phyloP scores from a whole-genome alignment of 2,888 invertebrate genomes.

The Automeris io region DNA sequence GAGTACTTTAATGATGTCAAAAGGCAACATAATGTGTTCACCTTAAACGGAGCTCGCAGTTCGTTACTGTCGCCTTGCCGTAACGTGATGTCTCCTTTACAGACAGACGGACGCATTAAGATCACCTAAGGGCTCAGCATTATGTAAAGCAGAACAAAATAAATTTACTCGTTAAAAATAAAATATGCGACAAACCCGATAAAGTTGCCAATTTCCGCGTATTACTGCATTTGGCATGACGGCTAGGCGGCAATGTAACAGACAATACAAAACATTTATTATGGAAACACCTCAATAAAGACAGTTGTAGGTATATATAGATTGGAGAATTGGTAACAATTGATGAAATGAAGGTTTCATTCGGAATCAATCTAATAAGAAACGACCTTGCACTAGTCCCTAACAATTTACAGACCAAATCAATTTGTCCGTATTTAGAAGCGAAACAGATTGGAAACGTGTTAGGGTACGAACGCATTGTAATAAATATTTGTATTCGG shows the following conservation, averaged over 20 bases:
- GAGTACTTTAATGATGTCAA: constrained; percentile 68
- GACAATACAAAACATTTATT: constrained; percentile 43
- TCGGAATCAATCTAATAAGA: constrained; percentile 19
- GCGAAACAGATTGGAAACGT: constrained; percentile 33
- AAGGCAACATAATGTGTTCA: constrained; percentile 60
- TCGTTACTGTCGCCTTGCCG: constrained; percentile 63
- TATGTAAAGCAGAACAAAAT: constrained; percentile 41
- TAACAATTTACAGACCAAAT: constrained; percentile 27
- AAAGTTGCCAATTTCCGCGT: constrained; percentile 27
- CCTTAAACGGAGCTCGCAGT: constrained; percentile 58
- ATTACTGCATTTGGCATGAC: constrained; percentile 19
- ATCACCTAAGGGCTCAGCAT: constrained; percentile 27
- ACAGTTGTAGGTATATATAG: constrained; percentile 43
- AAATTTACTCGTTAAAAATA: constrained; percentile 34
- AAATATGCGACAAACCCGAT: constrained; percentile 26
- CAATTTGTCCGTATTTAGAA: constrained; percentile 49
- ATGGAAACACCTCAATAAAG: constrained; percentile 42
- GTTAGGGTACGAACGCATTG: constrained; percentile 21
- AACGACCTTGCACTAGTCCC: constrained; percentile 41
- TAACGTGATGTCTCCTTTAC: constrained; percentile 54
- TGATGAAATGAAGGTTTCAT: constrained; percentile 32
- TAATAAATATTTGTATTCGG: constrained; percentile 3
- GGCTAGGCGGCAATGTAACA: constrained; percentile 12
- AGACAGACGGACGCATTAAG: constrained; percentile 36
- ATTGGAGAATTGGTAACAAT: constrained; percentile 39